Percentiles rank a stretch among this genome's conserved stretches.
phyloP scores from a whole-genome alignment of 2,113 vertebrate species.

The Gymnorhina tibicen region DNA sequence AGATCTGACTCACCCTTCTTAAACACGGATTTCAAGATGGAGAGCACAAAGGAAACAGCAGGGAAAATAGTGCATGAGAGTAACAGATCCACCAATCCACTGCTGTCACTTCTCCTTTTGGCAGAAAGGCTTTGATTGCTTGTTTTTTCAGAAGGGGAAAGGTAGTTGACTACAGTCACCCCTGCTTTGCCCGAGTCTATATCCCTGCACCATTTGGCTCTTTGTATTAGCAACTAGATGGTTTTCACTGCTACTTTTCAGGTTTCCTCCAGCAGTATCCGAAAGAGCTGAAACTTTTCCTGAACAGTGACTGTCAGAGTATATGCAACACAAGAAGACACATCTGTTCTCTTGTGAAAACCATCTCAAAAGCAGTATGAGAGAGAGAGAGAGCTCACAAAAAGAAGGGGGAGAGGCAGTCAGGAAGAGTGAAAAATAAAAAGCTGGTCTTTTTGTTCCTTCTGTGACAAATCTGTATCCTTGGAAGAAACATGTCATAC shows the following conservation, averaged over 20 bases:
- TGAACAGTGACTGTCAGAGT: not conserved
- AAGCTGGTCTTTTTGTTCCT: not conserved
- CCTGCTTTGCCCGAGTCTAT: not conserved
- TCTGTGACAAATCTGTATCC: not conserved
- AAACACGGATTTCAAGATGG: not conserved
- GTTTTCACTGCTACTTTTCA: not conserved
- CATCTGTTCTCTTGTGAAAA: not conserved
- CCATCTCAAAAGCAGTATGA: not conserved
- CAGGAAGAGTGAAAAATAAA: not conserved
- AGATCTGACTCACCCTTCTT: not conserved
- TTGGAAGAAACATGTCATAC: not conserved
- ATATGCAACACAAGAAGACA: not conserved
- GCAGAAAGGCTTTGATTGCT: not conserved
- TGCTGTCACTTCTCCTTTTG: not conserved
- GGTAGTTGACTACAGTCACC: not conserved
- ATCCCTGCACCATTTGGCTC: not conserved
- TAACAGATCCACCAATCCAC: not conserved
- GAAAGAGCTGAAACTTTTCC: not conserved
- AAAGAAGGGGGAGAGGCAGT: not conserved
- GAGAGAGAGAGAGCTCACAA: not conserved
- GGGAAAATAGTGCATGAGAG: not conserved
- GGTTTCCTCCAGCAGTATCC: not conserved
- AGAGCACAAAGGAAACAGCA: not conserved
- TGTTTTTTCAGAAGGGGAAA: not conserved
- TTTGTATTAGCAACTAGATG: not conserved